phyloP scores from a whole-genome alignment of 2,797 vertebrate genomes.

The Clarias platycephalus region DNA sequence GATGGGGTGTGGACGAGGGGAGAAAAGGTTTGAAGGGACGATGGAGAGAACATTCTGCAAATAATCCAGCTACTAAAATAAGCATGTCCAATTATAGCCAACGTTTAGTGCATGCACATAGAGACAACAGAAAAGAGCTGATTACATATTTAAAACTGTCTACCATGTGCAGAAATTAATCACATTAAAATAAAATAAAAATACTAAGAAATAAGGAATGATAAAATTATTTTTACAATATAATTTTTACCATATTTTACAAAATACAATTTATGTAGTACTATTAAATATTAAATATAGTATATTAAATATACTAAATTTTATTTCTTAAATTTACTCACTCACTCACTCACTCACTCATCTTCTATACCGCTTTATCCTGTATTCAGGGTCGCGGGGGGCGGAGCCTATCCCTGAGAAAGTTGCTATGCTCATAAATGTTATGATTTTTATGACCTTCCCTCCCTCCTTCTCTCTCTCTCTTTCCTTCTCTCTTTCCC shows the following conservation, averaged over 20 bases:
- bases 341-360: neutral
- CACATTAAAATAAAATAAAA: neutral
- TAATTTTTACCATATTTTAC: too few species aligned
- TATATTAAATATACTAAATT: too few species aligned
- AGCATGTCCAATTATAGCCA: neutral
- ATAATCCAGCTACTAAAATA: neutral
- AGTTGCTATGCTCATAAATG: neutral
- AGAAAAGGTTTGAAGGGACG: constrained; percentile 13
- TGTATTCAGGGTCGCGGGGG: too few species aligned
- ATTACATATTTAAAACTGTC: too few species aligned
- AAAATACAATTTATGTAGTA: neutral
- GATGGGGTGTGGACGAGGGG: constrained; percentile 6
- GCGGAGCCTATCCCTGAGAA: neutral
- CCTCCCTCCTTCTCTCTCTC: neutral
- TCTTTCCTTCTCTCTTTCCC: neutral
- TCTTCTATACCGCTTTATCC: too few species aligned
- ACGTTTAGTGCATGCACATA: neutral
- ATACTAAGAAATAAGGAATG: neutral
- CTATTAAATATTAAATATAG: too few species aligned
- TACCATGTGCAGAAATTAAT: neutral
- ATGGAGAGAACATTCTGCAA: neutral
- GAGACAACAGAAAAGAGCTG: too few species aligned
- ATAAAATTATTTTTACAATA: neutral
- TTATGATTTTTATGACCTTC: neutral
- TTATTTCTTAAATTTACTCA: too few species aligned